Evolutionary conservation across 2,113 vertebrate genomes (phyloP), one percentile per base, ranked within the genome.

Genomic region (Epinephelus lanceolatus): DNA sequence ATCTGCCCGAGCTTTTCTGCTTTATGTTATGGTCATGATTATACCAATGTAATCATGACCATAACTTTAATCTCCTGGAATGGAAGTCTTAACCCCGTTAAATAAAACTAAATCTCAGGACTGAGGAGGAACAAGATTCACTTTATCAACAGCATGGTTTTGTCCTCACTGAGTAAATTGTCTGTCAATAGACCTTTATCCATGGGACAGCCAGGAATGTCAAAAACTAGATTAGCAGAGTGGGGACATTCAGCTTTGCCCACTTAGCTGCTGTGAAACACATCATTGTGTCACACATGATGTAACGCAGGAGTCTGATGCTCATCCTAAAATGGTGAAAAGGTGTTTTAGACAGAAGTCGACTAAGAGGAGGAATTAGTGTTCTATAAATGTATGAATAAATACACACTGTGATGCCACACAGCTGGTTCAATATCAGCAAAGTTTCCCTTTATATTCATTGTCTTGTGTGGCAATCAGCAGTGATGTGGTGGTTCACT

Each of bases 171-270:
- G 33, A 73, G 40, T 63, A 45, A 69, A 63, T 21, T 61, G 60
- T 66, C 49, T 55, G 18, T 76, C 45, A 83, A 51, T 52, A 57
- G 67, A 68, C 11, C 23, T 53, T 80, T 78, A 71, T 77, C 63
- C 56, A 47, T 53, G 47, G 25, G 27, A 72, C 47, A 1, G 42
- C 18, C 12, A 49, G 68, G 52, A 81, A 89, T 88, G 75, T 71
- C n/a, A 63, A 66, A 49, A 74, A 49, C 6, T 49, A 65, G 33
- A 75, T 80, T 18, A 86, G 71, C 57, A 53, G 67, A 12, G 7
- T 73, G 66, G n/a, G 56, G 47, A 30, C 9, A 40, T 75, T 76
- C 47, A 51, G 71, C 65, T 61, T 25, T 18, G 5, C 1, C 6
- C 1, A 17, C 11, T 60, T 17, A 55, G 2, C 4, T 59, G 51